Evolutionary conservation across 1,140 invertebrate species (phyloP), one percentile per base, ranked within the genome.

Genomic region (Arctopsyche grandis): DNA sequence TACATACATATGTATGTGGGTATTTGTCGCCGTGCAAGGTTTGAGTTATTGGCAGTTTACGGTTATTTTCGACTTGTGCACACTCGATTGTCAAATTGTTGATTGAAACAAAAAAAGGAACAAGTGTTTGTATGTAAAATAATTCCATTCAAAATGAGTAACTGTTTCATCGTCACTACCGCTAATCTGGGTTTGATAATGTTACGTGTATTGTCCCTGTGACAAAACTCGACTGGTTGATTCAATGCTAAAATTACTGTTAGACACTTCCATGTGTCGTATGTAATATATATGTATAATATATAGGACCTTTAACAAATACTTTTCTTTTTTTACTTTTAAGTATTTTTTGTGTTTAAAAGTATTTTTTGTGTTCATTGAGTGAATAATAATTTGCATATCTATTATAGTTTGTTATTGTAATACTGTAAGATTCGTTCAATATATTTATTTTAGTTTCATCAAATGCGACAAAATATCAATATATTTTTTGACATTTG

Each of bases 101-200:
- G 21, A 46, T 71, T 38, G 38, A 48, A 38, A 16, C 43, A 71
- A 71, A 12, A 71, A 48, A 46, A 14, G 21, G 24, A 0, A 24
- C 24, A 12, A 38, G 5, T 22, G 21, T 71, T 71, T 16, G 69
- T 71, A 71, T 71, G 69, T 48, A 71, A 71, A 71, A 71, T 71
- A 71, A 71, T 71, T 71, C 69, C 16, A 71, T 71, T 46, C 43
- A 46, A 71, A 71, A 71, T 71, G 44, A 71, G 21, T 71, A 71
- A 71, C 69, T 71, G 43, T 46, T 71, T 71, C 44, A 48, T 12
- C 24, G 60, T 66, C 69, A 38, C 24, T 71, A 71, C 69, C 69
- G 69, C 69, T 71, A 71, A 71, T 71, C 44, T 48, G 14, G 44
- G 19, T 48, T 12, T 71, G 69, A 71, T 71, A 71, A 48, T 71